phyloP scores from a whole-genome alignment of 30 jellyfish, hydroid and myxozoan genomes.

The Phacellophora camtschatica region DNA sequence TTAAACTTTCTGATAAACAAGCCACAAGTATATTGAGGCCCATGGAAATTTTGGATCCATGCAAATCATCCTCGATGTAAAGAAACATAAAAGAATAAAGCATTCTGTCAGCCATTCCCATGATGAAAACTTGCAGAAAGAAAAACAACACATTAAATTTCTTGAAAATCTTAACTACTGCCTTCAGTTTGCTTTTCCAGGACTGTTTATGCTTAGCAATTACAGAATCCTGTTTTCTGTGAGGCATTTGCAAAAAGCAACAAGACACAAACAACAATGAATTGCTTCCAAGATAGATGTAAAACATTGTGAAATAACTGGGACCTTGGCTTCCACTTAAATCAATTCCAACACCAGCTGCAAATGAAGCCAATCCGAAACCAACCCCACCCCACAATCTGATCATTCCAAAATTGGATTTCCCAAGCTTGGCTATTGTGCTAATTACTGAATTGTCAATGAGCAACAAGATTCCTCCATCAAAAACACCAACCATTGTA shows the following conservation, averaged over 20 bases:
- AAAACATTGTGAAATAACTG: constrained; percentile 35
- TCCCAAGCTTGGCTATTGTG: not conserved
- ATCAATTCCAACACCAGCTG: constrained; percentile 63
- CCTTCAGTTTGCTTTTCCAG: not conserved
- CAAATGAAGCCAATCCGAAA: constrained; percentile 51
- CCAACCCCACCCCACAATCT: constrained; percentile 86
- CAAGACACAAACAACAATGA: constrained; percentile 3
- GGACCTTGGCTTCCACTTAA: constrained; percentile 34
- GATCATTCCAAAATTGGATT: constrained; percentile 52
- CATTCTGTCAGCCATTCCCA: constrained; percentile 68
- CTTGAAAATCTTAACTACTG: constrained; percentile 22
- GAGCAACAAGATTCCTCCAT: constrained; percentile 62
- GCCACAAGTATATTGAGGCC: constrained; percentile 72
- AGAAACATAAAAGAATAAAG: constrained; percentile 42
- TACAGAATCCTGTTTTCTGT: not conserved
- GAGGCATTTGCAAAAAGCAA: not conserved
- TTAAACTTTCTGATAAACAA: constrained; percentile 31
- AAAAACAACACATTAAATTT: constrained; percentile 40
- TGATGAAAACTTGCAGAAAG: constrained; percentile 40
- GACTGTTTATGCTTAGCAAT: not conserved
- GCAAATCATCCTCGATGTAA: constrained; percentile 47
- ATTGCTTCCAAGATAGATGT: constrained; percentile 31
- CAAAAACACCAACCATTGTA: constrained; percentile 38
- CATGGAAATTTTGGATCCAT: constrained; percentile 63
- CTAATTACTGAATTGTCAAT: constrained; percentile 50